Evolutionary conservation across 1,140 invertebrate species (phyloP).

Genomic region (Rhizoglyphus robini): DNA sequence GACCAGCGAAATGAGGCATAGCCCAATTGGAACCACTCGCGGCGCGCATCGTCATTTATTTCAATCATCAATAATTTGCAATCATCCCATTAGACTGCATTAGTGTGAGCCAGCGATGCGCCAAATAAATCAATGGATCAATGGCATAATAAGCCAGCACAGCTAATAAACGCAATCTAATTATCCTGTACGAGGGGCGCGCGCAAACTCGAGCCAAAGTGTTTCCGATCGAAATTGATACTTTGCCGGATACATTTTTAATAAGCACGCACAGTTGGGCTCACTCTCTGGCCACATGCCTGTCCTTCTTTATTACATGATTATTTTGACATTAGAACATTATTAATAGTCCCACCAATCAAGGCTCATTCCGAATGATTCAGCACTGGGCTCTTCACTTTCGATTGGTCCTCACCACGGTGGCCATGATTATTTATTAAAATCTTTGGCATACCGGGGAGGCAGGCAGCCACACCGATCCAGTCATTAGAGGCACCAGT

Average conservation of each 20-base stretch:
- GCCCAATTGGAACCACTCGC: background rate
- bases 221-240: background rate
- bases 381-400: too few relatives aligned
- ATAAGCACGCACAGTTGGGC: background rate
- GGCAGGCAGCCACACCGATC: background rate
- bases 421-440: conserved; percentile 2
- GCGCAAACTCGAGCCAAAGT: too few relatives aligned
- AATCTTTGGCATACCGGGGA: background rate
- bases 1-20: background rate
- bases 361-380: too few relatives aligned
- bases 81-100: background rate
- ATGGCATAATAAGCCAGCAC: background rate
- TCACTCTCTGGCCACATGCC: background rate
- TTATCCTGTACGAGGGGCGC: too few relatives aligned
- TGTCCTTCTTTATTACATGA: background rate
- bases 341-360: conserved; percentile 1
- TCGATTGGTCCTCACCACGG: too few relatives aligned
- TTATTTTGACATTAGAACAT: conserved; percentile 4
- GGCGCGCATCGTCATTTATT: background rate
- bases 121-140: background rate
- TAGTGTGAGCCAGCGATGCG: background rate
- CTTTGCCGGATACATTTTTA: conserved; percentile 8
- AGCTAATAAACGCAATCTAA: too few relatives aligned
- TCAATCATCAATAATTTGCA: background rate
- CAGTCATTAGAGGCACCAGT: background rate